Percentiles rank a stretch among this genome's conserved stretches.
Evolutionary conservation across 2,888 invertebrate species (phyloP).

Genomic region (Patella ulyssiponensis): DNA sequence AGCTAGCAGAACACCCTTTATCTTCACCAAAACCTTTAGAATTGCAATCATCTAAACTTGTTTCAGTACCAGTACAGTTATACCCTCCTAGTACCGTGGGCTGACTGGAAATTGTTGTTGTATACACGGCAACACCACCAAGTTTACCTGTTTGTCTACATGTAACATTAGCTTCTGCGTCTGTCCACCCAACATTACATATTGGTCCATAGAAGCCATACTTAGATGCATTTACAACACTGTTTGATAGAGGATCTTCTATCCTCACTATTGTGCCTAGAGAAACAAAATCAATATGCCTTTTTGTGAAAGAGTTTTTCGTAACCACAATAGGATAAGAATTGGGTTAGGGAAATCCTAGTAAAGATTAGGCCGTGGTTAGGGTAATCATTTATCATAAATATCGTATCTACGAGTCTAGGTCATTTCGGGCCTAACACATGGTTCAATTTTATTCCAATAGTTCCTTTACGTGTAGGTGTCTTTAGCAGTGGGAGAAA

Average conservation of each 20-base stretch:
- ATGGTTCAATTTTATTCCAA: too few species aligned
- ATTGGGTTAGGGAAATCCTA: too few species aligned
- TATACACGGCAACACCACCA: conserved; percentile 17
- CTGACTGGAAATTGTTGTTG: background rate
- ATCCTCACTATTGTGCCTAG: too few species aligned
- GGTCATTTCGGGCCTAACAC: too few species aligned
- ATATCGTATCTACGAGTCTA: too few species aligned
- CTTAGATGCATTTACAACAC: conserved; percentile 80
- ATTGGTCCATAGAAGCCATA: conserved; percentile 81
- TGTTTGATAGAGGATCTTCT: conserved; percentile 31
- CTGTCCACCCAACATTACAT: conserved; percentile 56
- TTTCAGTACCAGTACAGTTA: conserved; percentile 44
- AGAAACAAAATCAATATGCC: too few species aligned
- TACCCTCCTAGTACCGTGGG: conserved; percentile 55
- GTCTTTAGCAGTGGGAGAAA: too few species aligned
- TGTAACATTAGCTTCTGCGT: conserved; percentile 47
- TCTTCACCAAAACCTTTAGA: conserved; percentile 48
- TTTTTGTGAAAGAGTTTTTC: too few species aligned
- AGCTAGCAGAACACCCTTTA: conserved; percentile 38
- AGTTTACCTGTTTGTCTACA: conserved; percentile 18
- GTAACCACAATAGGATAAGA: too few species aligned
- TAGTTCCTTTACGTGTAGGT: too few species aligned
- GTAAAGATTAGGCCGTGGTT: too few species aligned
- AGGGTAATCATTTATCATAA: too few species aligned
- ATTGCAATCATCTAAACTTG: conserved; percentile 45